Evolutionary conservation across 2,797 vertebrate genomes (phyloP), one percentile per base, ranked within the genome.

Genomic region (Leucoraja ocellata): DNA sequence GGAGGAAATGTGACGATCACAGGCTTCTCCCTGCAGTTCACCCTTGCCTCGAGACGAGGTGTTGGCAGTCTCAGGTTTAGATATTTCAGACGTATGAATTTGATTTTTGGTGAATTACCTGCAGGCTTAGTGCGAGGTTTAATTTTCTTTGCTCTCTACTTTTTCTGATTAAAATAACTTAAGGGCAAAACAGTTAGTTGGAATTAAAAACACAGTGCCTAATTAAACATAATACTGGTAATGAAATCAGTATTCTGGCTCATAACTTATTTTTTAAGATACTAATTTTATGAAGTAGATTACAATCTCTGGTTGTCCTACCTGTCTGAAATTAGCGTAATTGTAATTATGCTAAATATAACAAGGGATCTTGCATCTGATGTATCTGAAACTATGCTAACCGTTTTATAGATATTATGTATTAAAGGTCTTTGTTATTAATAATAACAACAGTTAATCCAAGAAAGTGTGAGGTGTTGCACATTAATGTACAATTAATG

Each of bases 181-280:
- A 9, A 71, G 18, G 32, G 18, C 36, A 71, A 88, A 71, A 39
- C 65, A 39, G 18, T 68, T 68, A 71, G 32, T 68, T 16, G 28
- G 88, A 36, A 32, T 39, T 71, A 71, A 58, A 73, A 74, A 46
- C 71, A 46, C 14, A 76, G 36, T 76, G 68, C 54, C 36, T 92
- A 92, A 92, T 92, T 92, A 76, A 76, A 76, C 90, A n/a, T 46
- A n/a, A 74, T 76, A 76, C 90, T 76, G 68, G 23, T 46, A 25
- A 74, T 54, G 11, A 54, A 76, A 73, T 32, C 46, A 28, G 5
- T 54, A n/a, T 76, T 92, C 10, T 74, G 68, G 25, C 68, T 58
- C 21, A 76, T 25, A 23, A 18, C 71, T 76, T 74, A 13, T 58
- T 92, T 74, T 76, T 92, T 74, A 54, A 18, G 71, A 58, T 76